Percentiles rank a stretch among this genome's conserved stretches.
These are phyloP conservation scores for Cyprinodon variegatus DNA, from an alignment of 2,113 vertebrate genomes.

Conservation along the genomic window DNA sequence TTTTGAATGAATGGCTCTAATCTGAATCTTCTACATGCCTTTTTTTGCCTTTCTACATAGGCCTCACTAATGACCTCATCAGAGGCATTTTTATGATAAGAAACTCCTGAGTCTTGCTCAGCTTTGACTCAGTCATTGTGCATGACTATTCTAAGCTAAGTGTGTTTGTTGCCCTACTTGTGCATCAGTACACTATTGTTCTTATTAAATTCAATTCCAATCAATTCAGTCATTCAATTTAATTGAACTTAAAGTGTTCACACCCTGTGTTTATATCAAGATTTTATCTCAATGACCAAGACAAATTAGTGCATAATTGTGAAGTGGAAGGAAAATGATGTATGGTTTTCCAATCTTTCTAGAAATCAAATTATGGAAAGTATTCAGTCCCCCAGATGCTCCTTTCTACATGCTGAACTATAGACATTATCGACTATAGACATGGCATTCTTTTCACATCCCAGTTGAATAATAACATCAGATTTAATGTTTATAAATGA, in stretches of 20 bases:
- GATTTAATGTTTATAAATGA: too few relatives aligned
- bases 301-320: neutral
- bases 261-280: neutral
- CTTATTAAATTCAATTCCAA: constrained; percentile 6
- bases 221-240: constrained; percentile 10
- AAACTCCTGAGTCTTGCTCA: constrained; percentile 19
- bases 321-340: neutral
- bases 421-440: too few relatives aligned
- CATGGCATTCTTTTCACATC: too few relatives aligned
- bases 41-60: constrained; percentile 23
- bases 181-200: constrained; percentile 11
- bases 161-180: constrained; percentile 9
- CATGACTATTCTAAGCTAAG: neutral
- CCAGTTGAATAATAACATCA: too few relatives aligned
- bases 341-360: neutral
- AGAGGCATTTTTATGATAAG: constrained; percentile 13
- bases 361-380: neutral
- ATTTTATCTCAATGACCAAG: neutral
- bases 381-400: neutral
- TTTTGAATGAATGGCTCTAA: neutral
- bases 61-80: neutral
- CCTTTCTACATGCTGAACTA: too few relatives aligned
- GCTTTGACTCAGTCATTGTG: constrained; percentile 8
- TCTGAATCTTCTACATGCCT: constrained; percentile 29
- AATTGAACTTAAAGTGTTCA: neutral